Base-by-base conservation (phyloP, 2,797 vertebrate genomes). In the Coracias cyanogaster region DNA sequence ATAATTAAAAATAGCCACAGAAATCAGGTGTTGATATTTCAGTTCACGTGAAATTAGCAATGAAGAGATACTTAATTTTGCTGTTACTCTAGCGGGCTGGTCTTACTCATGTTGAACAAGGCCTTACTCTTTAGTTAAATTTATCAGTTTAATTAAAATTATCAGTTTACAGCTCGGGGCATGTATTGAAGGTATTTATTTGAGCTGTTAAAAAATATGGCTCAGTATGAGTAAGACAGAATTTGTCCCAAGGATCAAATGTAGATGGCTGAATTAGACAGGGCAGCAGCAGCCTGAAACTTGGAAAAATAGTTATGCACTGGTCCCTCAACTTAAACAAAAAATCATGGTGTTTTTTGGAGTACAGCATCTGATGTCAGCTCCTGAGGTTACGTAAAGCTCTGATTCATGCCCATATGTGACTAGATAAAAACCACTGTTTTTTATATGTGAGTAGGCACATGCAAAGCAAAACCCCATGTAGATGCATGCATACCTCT, bases 321-420 rank as follows among this genome's bases (percentile, higher is more conserved):
- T 3, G 18, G 31, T 86, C 12, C 33, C 54, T 72, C 31, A 29
- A 6, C 41, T 66, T 86, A 17, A 78, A 3, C 45, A 37, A 3
- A 37, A 52, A 74, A 5, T 51, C 14, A 5, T 67, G 52, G 39
- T 81, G 49, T 0, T 58, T 72, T 94, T 81, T 82, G 60, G 21
- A 72, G 45, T 7, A 2, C 31, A 21, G n/a, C 3, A 1, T 76
- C 31, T 74, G n/a, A 25, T 64, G 52, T 73, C 61, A 88, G 11
- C 22, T 24, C 17, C 22, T 41, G 64, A 55, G 26, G 17, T 73
- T 67, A 31, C 0, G 1, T 54, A 12, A 72, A 77, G 57, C 33
- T 89, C 71, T 81, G 64, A 15, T 74, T 7, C 3, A 0, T 67
- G 71, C 25, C 39, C 0, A 0, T 45, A 2, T 4, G 9, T 0